A percentile compares a stretch with the other conserved stretches of the same genome.
Evolutionary conservation across 2,888 invertebrate species (phyloP).

Genomic region (Rotaria magnacalcarata): DNA sequence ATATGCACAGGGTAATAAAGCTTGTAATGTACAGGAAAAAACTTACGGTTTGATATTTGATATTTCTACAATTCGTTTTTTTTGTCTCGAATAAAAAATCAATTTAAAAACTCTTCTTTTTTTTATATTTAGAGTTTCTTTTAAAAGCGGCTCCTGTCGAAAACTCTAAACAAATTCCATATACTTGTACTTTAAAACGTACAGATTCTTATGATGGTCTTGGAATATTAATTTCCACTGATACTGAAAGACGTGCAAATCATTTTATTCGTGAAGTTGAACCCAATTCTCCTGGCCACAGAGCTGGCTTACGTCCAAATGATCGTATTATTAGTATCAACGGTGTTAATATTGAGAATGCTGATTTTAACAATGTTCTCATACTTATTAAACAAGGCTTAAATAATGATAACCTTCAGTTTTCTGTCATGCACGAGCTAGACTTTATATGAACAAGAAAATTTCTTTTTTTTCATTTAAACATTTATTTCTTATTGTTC

Average conservation of each 20-base stretch:
- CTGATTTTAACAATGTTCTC: not conserved
- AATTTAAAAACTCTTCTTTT: no score
- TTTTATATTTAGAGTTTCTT: not conserved
- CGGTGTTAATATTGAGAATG: not conserved
- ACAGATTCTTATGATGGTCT: not conserved
- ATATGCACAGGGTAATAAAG: not conserved
- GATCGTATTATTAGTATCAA: conserved; percentile 3
- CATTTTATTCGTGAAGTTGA: conserved; percentile 31
- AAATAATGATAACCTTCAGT: not conserved
- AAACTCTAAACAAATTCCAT: not conserved
- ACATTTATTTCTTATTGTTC: no score
- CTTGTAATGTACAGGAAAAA: not conserved
- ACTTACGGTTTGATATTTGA: no score
- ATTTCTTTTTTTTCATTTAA: no score
- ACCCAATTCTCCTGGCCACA: not conserved
- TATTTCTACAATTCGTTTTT: no score
- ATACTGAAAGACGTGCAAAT: not conserved
- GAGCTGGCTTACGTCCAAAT: not conserved
- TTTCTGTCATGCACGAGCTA: not conserved
- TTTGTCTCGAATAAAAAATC: no score
- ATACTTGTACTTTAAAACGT: conserved; percentile 5
- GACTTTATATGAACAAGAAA: no score
- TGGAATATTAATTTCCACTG: not conserved
- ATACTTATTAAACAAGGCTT: conserved; percentile 1
- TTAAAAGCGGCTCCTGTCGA: not conserved